phyloP scores from a whole-genome alignment of 2,888 invertebrate genomes.

The Coremacera marginata region DNA sequence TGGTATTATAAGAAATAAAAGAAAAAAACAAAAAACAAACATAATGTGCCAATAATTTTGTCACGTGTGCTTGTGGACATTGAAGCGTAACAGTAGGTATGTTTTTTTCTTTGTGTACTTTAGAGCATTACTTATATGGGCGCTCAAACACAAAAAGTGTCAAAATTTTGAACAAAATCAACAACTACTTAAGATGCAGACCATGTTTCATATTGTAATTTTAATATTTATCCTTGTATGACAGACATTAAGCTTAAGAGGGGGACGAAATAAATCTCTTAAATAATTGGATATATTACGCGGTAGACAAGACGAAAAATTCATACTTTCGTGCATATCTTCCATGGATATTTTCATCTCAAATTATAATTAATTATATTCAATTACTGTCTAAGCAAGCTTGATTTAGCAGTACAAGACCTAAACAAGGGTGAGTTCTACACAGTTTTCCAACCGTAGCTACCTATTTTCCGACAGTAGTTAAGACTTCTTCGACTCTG shows the following conservation, averaged over 20 bases:
- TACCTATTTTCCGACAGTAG: too few species aligned
- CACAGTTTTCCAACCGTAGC: too few species aligned
- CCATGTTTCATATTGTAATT: slow-evolving; percentile 4
- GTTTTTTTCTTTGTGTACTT: neutral
- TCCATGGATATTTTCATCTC: too few species aligned
- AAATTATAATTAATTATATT: too few species aligned
- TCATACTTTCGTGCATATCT: too few species aligned
- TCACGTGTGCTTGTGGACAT: slow-evolving; percentile 31
- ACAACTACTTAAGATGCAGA: slow-evolving; percentile 15
- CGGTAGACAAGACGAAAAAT: neutral
- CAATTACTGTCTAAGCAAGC: too few species aligned
- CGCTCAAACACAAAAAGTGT: neutral
- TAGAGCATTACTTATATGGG: neutral
- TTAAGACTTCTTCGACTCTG: too few species aligned
- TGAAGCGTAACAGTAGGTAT: neutral
- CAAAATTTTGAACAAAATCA: neutral
- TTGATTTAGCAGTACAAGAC: too few species aligned
- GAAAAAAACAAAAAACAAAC: neutral
- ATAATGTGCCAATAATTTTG: slow-evolving; percentile 18
- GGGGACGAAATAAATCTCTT: slow-evolving; percentile 8
- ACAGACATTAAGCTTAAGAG: neutral
- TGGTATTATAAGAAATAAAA: neutral
- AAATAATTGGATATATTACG: slow-evolving; percentile 12
- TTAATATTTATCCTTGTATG: neutral
- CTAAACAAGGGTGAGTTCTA: too few species aligned